These are phyloP conservation scores for Spheniscus humboldti DNA, from an alignment of 2,797 vertebrate genomes.

Conservation along the genomic window DNA sequence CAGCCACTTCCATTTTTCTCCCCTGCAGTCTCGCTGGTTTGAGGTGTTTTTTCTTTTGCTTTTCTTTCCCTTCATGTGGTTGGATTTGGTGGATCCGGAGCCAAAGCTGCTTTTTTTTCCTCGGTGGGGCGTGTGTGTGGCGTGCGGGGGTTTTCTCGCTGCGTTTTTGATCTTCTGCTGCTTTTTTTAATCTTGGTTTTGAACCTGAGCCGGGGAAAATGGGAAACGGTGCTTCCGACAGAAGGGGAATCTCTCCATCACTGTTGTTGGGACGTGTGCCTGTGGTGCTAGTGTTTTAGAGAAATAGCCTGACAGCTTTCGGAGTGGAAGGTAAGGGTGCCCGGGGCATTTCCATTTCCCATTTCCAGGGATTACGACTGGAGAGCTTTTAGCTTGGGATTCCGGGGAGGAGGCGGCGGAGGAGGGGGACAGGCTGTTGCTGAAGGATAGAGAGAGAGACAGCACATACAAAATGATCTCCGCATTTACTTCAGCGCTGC, in stretches of 20 bases:
- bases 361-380: constrained; percentile 33
- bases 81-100: constrained; percentile 65
- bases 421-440: constrained; percentile 60
- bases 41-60: background rate
- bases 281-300: constrained; percentile 91
- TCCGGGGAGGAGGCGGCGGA: constrained; percentile 38
- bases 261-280: constrained; percentile 78
- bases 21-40: constrained; percentile 33
- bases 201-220: constrained; percentile 85
- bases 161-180: constrained; percentile 55
- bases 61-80: constrained; percentile 46
- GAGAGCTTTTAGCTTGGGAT: constrained; percentile 9
- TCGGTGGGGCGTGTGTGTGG: constrained; percentile 18
- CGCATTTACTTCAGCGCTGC: constrained; percentile 60
- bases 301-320: constrained; percentile 95
- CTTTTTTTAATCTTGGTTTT: constrained; percentile 83
- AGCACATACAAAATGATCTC: constrained; percentile 27
- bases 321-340: constrained; percentile 94
- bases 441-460: constrained; percentile 11
- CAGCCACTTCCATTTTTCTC: constrained; percentile 50
- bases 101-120: constrained; percentile 38
- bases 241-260: constrained; percentile 79
- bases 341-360: constrained; percentile 54
- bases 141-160: constrained; percentile 38
- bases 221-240: constrained; percentile 87